phyloP scores from a whole-genome alignment of 2,888 invertebrate genomes.

The Orthonevra nobilis region DNA sequence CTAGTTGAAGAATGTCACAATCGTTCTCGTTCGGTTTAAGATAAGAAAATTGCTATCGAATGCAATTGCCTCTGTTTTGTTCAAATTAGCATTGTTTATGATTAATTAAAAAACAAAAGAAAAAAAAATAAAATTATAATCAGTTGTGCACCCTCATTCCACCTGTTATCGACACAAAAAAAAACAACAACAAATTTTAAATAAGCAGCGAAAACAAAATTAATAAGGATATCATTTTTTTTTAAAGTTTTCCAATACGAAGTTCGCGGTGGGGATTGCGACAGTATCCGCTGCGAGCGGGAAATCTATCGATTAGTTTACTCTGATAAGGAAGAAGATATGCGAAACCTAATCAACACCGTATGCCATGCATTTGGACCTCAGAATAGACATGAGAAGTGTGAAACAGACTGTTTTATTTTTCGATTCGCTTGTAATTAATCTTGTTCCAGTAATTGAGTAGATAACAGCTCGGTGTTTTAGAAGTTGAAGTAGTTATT shows the following conservation, averaged over 20 bases:
- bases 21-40: constrained; percentile 22
- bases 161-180: too few relatives aligned
- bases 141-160: too few relatives aligned
- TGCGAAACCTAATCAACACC: not conserved
- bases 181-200: not conserved
- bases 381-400: constrained; percentile 17
- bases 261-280: not conserved
- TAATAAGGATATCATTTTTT: too few relatives aligned
- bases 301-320: constrained; percentile 24
- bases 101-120: not conserved
- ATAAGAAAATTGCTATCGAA: constrained; percentile 38
- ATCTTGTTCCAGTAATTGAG: constrained; percentile 58
- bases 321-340: constrained; percentile 19
- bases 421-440: constrained; percentile 55
- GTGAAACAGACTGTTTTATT: constrained; percentile 37
- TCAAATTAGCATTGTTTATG: constrained; percentile 31
- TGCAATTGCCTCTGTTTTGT: constrained; percentile 35
- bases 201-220: not conserved
- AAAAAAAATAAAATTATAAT: too few relatives aligned
- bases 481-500: constrained; percentile 51
- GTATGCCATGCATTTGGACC: constrained; percentile 1
- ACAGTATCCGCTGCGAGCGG: not conserved
- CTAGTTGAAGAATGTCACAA: not conserved
- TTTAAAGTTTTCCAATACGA: too few relatives aligned
- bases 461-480: constrained; percentile 53